Evolutionary conservation across 1,140 invertebrate species (phyloP).

Genomic region (Mizuhopecten yessoensis): DNA sequence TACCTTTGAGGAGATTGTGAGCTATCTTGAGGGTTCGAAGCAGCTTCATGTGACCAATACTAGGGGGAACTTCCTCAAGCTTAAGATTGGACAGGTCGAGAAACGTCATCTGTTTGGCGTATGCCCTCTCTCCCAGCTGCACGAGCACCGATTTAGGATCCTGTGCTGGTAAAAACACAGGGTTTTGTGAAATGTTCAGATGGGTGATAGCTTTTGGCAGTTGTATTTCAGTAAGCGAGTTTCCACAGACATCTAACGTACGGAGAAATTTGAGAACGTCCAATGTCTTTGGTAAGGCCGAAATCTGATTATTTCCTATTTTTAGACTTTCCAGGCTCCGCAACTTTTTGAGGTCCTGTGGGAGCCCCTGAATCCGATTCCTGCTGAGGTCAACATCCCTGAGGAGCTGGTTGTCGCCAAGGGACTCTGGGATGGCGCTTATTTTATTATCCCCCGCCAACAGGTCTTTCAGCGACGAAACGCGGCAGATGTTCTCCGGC

Average conservation of each 20-base stretch:
- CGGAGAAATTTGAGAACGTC: slow-evolving; percentile 70
- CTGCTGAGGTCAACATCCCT: slow-evolving; percentile 73
- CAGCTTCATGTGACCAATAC: slow-evolving; percentile 71
- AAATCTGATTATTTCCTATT: slow-evolving; percentile 71
- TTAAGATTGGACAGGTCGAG: slow-evolving; percentile 75
- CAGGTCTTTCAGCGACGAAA: slow-evolving; percentile 73
- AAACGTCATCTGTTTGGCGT: slow-evolving; percentile 68
- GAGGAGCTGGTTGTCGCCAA: slow-evolving; percentile 77
- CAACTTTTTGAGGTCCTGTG: slow-evolving; percentile 75
- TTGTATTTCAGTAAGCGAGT: slow-evolving; percentile 74
- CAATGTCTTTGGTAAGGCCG: slow-evolving; percentile 73
- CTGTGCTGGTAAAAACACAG: slow-evolving; percentile 68
- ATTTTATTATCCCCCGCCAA: slow-evolving; percentile 75
- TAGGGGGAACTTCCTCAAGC: slow-evolving; percentile 76
- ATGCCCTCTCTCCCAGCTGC: slow-evolving; percentile 69
- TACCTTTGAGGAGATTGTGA: slow-evolving; percentile 72
- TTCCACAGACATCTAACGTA: slow-evolving; percentile 73
- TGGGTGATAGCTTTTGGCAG: slow-evolving; percentile 75
- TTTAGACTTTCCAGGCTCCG: slow-evolving; percentile 69
- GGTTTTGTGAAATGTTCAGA: slow-evolving; percentile 77
- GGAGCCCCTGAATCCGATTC: slow-evolving; percentile 77
- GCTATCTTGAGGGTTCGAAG: slow-evolving; percentile 70
- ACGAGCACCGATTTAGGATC: slow-evolving; percentile 72
- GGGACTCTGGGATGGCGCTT: slow-evolving; percentile 69
- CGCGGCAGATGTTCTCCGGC: slow-evolving; percentile 74